phyloP scores from a whole-genome alignment of 2,797 vertebrate genomes.

The Artibeus jamaicensis region DNA sequence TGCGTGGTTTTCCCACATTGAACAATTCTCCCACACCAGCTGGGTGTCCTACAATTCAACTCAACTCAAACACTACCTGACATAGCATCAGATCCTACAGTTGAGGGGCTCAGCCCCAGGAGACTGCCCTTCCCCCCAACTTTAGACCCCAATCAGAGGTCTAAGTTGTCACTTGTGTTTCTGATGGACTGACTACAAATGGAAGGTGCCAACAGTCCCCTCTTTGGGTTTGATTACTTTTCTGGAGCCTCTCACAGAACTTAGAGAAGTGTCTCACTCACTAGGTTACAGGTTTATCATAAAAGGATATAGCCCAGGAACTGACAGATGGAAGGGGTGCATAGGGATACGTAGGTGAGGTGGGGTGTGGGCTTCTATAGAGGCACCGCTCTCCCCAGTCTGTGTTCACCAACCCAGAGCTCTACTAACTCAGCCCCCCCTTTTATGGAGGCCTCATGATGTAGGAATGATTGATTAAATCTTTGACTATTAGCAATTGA shows the following conservation, averaged over 20 bases:
- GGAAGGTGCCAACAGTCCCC: background rate
- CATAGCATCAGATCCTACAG: no score
- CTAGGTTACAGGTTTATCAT: background rate
- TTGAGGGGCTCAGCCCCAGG: background rate
- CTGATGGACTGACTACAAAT: background rate
- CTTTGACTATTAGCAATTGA: rapidly evolving
- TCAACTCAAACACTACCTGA: no score
- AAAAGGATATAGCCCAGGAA: background rate
- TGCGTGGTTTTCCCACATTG: no score
- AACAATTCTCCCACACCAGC: background rate
- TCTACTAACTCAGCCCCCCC: background rate
- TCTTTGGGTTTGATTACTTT: background rate
- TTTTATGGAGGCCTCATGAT: background rate
- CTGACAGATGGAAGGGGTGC: background rate
- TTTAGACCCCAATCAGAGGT: background rate
- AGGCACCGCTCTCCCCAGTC: no score
- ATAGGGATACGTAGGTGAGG: rapidly evolving
- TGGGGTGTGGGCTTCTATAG: no score
- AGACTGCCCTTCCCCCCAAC: background rate
- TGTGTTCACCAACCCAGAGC: background rate
- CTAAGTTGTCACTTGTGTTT: background rate
- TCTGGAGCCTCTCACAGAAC: background rate
- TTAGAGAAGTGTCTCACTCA: background rate
- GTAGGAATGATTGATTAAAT: no score
- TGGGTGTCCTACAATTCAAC: background rate